Conservation (phyloP, 2,113 vertebrate genomes). For the Chaetodon trifascialis region DNA sequence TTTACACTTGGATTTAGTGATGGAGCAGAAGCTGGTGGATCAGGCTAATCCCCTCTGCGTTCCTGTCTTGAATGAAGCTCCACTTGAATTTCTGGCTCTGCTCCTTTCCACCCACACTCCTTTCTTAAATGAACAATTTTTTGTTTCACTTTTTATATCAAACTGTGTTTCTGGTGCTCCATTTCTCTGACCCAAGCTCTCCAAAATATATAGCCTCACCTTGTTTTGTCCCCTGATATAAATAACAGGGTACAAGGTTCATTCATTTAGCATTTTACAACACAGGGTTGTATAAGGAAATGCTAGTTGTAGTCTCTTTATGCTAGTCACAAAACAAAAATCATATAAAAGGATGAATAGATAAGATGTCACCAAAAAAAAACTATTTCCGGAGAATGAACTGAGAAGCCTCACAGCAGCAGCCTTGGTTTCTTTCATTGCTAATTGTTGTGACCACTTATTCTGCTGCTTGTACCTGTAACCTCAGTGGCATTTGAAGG, state of each 20-base stretch:
- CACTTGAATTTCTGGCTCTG: neutral
- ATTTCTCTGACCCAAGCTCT: neutral
- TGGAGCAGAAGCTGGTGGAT: neutral
- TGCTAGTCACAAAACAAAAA: no score
- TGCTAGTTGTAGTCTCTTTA: no score
- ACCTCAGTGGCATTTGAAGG: constrained; percentile 11
- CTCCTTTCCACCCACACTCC: neutral
- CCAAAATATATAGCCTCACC: neutral
- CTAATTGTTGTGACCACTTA: constrained; percentile 7
- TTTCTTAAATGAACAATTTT: neutral
- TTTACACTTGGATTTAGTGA: neutral
- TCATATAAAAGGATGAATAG: no score
- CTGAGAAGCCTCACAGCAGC: neutral
- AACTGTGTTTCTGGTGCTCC: neutral
- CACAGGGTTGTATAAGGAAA: no score
- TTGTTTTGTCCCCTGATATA: neutral
- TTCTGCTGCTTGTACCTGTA: constrained; percentile 38
- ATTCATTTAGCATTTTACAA: no score
- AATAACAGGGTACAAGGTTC: neutral
- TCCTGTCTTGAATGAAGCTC: neutral
- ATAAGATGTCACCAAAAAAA: no score
- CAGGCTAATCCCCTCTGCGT: constrained; percentile 12
- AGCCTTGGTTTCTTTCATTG: constrained; percentile 14
- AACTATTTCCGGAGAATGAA: no score
- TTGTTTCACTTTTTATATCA: neutral